These are phyloP conservation scores for Cephus pygmeus DNA, from an alignment of 2,888 invertebrate genomes.

Conservation along the genomic window DNA sequence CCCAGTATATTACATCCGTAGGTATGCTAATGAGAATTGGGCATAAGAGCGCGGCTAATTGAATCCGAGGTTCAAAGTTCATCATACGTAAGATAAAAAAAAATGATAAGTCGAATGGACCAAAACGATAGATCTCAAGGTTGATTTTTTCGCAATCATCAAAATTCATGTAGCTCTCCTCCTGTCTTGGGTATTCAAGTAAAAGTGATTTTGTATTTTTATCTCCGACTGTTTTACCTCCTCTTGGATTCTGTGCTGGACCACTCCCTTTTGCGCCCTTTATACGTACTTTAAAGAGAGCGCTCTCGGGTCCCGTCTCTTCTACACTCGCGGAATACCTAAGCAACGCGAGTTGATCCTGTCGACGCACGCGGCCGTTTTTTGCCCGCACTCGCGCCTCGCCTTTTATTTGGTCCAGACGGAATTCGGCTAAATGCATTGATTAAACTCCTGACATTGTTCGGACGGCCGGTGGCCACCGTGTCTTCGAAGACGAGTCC, in stretches of 20 bases:
- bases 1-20: neutral
- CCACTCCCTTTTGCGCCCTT: constrained; percentile 8
- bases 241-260: neutral
- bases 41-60: neutral
- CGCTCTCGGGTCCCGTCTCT: constrained; percentile 31
- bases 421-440: constrained; percentile 67
- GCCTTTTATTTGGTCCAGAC: constrained; percentile 65
- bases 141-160: neutral
- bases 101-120: neutral
- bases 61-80: neutral
- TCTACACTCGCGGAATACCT: constrained; percentile 55
- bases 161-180: neutral
- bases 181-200: neutral
- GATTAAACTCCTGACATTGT: constrained; percentile 64
- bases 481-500: constrained; percentile 54
- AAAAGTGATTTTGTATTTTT: neutral
- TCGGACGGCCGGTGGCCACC: constrained; percentile 60
- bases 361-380: constrained; percentile 34
- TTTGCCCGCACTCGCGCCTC: constrained; percentile 55
- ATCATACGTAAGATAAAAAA: neutral
- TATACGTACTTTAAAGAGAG: constrained; percentile 11
- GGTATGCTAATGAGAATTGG: neutral
- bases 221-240: neutral
- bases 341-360: constrained; percentile 36
- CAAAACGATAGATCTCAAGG: neutral